Percentiles rank a stretch among this genome's conserved stretches.
These are phyloP conservation scores for Drosophila bunnanda DNA, from an alignment of 2,888 invertebrate genomes.

Conservation along the genomic window DNA sequence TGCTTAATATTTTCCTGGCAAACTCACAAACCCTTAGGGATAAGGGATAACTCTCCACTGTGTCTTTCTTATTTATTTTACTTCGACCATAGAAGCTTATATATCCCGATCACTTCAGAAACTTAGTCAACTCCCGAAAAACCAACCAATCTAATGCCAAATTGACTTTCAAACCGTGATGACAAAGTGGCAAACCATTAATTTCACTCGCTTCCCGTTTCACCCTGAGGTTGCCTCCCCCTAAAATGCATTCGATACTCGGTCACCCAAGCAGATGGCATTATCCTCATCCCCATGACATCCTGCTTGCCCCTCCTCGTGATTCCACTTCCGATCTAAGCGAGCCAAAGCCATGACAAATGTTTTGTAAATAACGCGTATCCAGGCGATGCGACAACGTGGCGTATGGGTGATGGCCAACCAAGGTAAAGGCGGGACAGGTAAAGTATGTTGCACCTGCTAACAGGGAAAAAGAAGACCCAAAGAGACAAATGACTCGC, in stretches of 20 bases:
- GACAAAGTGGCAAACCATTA: constrained; percentile 32
- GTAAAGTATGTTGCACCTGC: constrained; percentile 67
- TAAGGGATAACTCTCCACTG: too few relatives aligned
- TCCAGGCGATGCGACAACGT: constrained; percentile 66
- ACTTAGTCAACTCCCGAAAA: neutral
- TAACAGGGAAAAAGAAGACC: constrained; percentile 17
- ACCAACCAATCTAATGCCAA: constrained; percentile 4
- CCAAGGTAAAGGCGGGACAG: constrained; percentile 57
- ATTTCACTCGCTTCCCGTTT: neutral
- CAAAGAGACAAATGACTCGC: constrained; percentile 38
- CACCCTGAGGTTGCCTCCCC: neutral
- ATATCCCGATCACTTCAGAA: neutral
- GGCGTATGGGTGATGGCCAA: constrained; percentile 42
- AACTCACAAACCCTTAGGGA: too few relatives aligned
- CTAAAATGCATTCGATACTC: constrained; percentile 22
- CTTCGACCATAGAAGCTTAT: neutral
- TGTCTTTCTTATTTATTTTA: too few relatives aligned
- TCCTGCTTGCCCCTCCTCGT: constrained; percentile 6
- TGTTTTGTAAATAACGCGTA: constrained; percentile 74
- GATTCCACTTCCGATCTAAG: constrained; percentile 23
- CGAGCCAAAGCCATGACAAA: constrained; percentile 72
- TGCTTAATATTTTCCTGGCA: too few relatives aligned
- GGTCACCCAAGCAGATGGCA: constrained; percentile 20
- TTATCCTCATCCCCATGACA: constrained; percentile 15
- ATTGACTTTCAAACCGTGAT: constrained; percentile 23